These are phyloP conservation scores for Caenorhabditis afra DNA, from an alignment of 2,888 invertebrate genomes.

Conservation along the genomic window DNA sequence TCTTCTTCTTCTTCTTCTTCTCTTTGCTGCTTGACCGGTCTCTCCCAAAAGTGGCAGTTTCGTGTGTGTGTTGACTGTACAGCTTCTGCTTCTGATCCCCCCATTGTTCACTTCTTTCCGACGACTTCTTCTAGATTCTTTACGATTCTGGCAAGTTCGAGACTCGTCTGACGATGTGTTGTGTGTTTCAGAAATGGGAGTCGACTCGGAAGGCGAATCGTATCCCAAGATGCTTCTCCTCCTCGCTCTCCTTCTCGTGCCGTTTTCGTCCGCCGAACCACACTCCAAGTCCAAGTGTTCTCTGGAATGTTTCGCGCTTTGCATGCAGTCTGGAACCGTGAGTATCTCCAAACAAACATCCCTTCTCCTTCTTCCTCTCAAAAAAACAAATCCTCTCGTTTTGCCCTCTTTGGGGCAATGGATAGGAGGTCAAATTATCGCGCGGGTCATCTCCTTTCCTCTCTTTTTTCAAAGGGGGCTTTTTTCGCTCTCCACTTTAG, in stretches of 20 bases:
- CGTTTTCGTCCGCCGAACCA: slow-evolving; percentile 22
- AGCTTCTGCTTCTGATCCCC: slow-evolving; percentile 27
- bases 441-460: slow-evolving; percentile 7
- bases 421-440: slow-evolving; percentile 40
- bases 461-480: no score
- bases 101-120: slow-evolving; percentile 1
- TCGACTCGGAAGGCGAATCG: slow-evolving; percentile 20
- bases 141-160: neutral
- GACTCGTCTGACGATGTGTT: neutral
- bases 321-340: slow-evolving; percentile 76
- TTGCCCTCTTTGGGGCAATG: slow-evolving; percentile 23
- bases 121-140: slow-evolving; percentile 1
- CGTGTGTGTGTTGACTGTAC: slow-evolving; percentile 19
- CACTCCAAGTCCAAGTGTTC: slow-evolving; percentile 72
- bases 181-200: slow-evolving; percentile 30
- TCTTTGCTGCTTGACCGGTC: slow-evolving; percentile 43
- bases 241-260: neutral
- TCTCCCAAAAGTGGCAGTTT: slow-evolving; percentile 52
- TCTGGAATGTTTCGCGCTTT: slow-evolving; percentile 74
- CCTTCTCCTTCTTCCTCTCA: neutral
- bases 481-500: neutral
- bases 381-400: neutral
- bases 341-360: slow-evolving; percentile 10
- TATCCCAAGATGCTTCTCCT: neutral
- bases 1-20: slow-evolving; percentile 3